A percentile compares a stretch with the other conserved stretches of the same genome.
phyloP scores from a whole-genome alignment of 2,113 vertebrate species.

The Brevimyrus niger region DNA sequence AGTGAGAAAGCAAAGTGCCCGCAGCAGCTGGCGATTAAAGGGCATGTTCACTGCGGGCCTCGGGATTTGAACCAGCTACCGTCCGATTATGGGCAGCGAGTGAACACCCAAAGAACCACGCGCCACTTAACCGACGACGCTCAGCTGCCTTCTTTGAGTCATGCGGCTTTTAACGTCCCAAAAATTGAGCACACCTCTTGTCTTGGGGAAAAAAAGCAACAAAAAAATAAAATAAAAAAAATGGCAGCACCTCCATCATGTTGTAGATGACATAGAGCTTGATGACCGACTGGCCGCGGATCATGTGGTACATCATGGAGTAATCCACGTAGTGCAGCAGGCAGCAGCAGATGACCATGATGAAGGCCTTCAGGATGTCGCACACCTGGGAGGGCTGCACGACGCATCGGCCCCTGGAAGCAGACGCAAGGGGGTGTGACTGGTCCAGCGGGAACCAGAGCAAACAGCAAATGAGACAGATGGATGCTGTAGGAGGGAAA shows the following conservation, averaged over 20 bases:
- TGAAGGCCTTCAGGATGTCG: constrained; percentile 89
- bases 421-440: constrained; percentile 25
- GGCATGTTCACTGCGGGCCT: neutral
- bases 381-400: constrained; percentile 96
- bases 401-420: constrained; percentile 76
- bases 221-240: neutral
- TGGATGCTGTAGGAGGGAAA: neutral
- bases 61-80: neutral
- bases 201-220: neutral
- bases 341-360: constrained; percentile 87
- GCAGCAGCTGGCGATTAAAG: neutral
- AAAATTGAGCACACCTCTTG: neutral
- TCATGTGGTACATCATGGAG: constrained; percentile 98
- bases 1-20: neutral
- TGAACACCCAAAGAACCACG: neutral
- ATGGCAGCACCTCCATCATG: constrained; percentile 85
- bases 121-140: neutral
- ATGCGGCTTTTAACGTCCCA: neutral
- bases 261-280: constrained; percentile 99
- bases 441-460: neutral
- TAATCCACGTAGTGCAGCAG: constrained; percentile 99
- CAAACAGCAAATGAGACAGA: neutral
- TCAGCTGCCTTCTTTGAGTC: neutral
- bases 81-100: neutral
- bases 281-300: constrained; percentile 95